Evolutionary conservation across 1,140 invertebrate species (phyloP).

Genomic region (Hirudo medicinalis): DNA sequence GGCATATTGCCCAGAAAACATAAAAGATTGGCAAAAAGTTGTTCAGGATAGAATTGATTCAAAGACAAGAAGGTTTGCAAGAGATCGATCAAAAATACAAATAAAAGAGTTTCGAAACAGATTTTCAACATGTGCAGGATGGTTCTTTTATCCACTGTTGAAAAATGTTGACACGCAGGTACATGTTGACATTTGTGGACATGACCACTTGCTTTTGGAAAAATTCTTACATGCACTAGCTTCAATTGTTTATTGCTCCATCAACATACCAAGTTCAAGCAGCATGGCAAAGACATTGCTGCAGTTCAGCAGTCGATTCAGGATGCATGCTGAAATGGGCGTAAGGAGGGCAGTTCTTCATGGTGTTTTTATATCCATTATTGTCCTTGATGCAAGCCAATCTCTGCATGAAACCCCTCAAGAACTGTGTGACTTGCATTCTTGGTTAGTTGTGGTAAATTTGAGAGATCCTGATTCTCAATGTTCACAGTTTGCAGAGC

Average conservation of each 20-base stretch:
- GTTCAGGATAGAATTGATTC: background rate
- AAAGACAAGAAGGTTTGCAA: slow-evolving; percentile 7
- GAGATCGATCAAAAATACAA: background rate
- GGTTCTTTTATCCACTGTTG: slow-evolving; percentile 14
- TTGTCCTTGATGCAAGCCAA: background rate
- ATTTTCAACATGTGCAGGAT: slow-evolving; percentile 3
- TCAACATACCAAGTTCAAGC: background rate
- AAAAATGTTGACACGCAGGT: background rate
- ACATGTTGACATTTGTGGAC: background rate
- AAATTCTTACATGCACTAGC: background rate
- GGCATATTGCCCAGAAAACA: background rate
- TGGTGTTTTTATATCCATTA: background rate
- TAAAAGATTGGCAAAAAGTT: slow-evolving; percentile 1
- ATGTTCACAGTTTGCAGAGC: too few relatives aligned
- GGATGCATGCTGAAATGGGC: background rate
- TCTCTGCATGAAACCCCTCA: too few relatives aligned
- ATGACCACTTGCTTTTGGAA: slow-evolving; percentile 7
- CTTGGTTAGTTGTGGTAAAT: too few relatives aligned
- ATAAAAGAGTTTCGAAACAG: background rate
- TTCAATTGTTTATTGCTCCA: slow-evolving; percentile 6
- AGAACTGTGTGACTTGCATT: too few relatives aligned
- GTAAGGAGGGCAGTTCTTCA: slow-evolving; percentile 5
- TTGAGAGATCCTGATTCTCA: too few relatives aligned
- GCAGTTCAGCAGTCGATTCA: slow-evolving; percentile 4
- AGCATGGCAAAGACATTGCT: slow-evolving; percentile 4